These are phyloP conservation scores for Melanocharis versteri DNA, from an alignment of 2,113 vertebrate species.

Conservation along the genomic window DNA sequence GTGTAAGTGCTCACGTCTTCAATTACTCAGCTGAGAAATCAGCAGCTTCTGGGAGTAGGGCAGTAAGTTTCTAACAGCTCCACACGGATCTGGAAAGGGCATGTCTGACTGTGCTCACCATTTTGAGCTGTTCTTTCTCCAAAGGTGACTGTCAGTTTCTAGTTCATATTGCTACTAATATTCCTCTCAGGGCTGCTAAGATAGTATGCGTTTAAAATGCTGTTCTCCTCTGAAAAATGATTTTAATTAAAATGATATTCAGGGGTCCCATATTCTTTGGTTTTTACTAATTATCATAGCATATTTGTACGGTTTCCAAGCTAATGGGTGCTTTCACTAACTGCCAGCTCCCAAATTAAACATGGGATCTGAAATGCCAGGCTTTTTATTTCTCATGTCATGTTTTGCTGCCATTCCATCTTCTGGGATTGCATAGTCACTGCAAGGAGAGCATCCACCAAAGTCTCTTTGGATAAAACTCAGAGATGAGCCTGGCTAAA, in stretches of 20 bases:
- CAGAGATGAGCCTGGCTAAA: not conserved
- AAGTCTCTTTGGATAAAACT: not conserved
- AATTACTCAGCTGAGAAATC: conserved; percentile 2
- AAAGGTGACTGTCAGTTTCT: not conserved
- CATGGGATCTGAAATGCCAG: not conserved
- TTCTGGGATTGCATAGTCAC: not conserved
- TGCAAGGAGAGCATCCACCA: not conserved
- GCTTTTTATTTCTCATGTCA: not conserved
- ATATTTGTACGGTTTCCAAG: not conserved
- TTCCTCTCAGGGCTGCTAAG: not conserved
- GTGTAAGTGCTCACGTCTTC: not conserved
- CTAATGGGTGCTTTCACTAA: not conserved
- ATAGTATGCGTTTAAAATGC: not conserved
- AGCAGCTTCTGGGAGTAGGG: not conserved
- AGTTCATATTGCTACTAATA: not conserved
- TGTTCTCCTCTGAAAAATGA: conserved; percentile 24
- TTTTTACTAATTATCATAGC: not conserved
- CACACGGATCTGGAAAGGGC: not conserved
- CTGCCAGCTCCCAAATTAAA: not conserved
- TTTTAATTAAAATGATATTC: conserved; percentile 45
- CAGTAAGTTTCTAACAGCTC: not conserved
- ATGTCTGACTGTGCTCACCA: not conserved
- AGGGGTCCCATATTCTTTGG: not conserved
- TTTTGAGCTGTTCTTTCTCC: not conserved
- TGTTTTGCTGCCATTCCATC: not conserved